Conservation (phyloP, 1,140 invertebrate species). For the Brachionus koreanus region DNA sequence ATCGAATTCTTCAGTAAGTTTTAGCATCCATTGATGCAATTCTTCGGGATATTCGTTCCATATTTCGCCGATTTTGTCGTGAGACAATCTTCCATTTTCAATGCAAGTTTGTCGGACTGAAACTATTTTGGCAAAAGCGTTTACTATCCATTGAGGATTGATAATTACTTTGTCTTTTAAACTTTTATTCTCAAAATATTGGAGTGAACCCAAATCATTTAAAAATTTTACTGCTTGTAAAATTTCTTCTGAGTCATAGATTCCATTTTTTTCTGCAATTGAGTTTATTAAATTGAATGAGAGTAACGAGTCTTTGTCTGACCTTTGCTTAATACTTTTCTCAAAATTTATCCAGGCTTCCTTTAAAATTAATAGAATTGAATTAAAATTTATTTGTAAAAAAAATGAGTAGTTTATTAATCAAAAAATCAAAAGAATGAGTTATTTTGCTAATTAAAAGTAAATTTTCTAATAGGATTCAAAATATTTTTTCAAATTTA, state of each 20-base stretch:
- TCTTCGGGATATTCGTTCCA: constrained; percentile 50
- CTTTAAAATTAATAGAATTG: no score
- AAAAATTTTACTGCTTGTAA: constrained; percentile 54
- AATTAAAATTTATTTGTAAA: no score
- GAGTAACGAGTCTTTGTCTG: constrained; percentile 1
- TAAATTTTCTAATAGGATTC: no score
- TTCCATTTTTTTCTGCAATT: constrained; percentile 34
- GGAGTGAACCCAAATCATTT: constrained; percentile 55
- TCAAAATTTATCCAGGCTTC: constrained; percentile 53
- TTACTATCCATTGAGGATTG: constrained; percentile 57
- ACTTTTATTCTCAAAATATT: constrained; percentile 55
- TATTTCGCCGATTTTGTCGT: constrained; percentile 50
- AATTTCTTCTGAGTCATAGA: constrained; percentile 46
- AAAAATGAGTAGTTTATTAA: no score
- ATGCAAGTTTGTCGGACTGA: constrained; percentile 54
- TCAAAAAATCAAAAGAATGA: no score
- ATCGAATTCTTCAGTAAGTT: constrained; percentile 57
- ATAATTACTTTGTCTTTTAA: constrained; percentile 54
- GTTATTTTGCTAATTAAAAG: no score
- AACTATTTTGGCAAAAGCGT: constrained; percentile 57
- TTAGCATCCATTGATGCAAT: constrained; percentile 54
- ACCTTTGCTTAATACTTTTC: constrained; percentile 43
- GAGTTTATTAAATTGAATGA: background rate
- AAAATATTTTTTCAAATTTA: no score
- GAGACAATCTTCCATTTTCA: constrained; percentile 52